A percentile compares a stretch with the other conserved stretches of the same genome.
These are phyloP conservation scores for Meda fulgida DNA, from an alignment of 2,797 vertebrate species.

Conservation along the genomic window DNA sequence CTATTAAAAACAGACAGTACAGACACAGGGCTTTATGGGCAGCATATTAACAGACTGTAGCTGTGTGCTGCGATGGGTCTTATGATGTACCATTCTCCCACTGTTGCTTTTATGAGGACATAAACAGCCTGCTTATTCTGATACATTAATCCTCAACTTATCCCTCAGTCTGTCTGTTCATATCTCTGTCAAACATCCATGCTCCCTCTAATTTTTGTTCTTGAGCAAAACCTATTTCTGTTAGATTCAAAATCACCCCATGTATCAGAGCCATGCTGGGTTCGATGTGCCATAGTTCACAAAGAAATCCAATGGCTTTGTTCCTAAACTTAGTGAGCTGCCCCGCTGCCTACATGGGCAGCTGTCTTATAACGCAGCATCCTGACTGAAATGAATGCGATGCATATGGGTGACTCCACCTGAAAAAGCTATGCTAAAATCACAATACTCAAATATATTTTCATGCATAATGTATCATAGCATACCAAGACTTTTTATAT, in stretches of 20 bases:
- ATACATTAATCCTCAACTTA: conserved; percentile 44
- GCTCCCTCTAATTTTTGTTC: background rate
- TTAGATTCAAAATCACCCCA: background rate
- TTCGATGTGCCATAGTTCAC: background rate
- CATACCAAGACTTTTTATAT: too few relatives aligned
- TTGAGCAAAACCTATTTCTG: background rate
- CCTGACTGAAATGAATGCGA: background rate
- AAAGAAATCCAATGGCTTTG: background rate
- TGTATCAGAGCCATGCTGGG: background rate
- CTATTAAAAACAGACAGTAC: conserved; percentile 29
- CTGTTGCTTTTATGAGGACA: conserved; percentile 7
- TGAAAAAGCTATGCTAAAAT: background rate
- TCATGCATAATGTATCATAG: too few relatives aligned
- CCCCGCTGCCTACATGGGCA: background rate
- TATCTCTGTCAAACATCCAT: conserved; percentile 22
- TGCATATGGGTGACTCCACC: background rate
- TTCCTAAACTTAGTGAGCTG: background rate
- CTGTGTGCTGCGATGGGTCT: conserved; percentile 8
- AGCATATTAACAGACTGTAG: conserved; percentile 3
- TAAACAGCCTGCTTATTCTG: conserved; percentile 13
- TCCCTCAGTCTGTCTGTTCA: conserved; percentile 14
- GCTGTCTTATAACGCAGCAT: background rate
- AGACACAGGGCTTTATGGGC: conserved; percentile 4
- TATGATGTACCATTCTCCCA: background rate
- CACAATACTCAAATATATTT: background rate